phyloP scores from a whole-genome alignment of 1,140 invertebrate genomes.

The Drosophila arizonae region DNA sequence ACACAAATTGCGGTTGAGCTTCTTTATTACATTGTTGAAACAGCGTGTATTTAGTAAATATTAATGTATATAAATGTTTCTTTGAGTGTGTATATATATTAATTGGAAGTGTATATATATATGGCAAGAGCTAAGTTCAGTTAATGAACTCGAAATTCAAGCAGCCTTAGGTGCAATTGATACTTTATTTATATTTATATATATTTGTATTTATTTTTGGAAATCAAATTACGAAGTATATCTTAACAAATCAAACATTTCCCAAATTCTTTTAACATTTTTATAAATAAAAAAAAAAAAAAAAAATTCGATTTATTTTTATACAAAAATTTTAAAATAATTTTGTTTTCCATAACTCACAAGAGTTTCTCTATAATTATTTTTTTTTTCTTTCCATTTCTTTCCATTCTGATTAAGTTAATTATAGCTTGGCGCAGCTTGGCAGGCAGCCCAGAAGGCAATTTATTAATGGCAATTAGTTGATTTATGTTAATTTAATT shows the following conservation, averaged over 20 bases:
- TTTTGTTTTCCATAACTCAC: neutral
- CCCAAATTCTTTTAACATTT: neutral
- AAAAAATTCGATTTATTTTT: neutral
- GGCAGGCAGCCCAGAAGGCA: slow-evolving; percentile 35
- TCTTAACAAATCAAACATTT: neutral
- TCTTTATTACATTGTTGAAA: slow-evolving; percentile 23
- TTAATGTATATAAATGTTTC: too few relatives aligned
- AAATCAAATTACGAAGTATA: neutral
- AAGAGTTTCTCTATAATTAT: slow-evolving; percentile 4
- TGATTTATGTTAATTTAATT: slow-evolving; percentile 63
- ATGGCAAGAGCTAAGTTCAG: neutral
- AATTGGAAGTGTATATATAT: too few relatives aligned
- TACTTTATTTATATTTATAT: neutral
- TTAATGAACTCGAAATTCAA: slow-evolving; percentile 13
- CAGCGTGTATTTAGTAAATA: slow-evolving; percentile 1
- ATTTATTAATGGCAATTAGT: slow-evolving; percentile 66
- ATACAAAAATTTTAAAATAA: neutral
- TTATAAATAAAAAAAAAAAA: neutral
- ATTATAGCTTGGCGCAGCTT: slow-evolving; percentile 38
- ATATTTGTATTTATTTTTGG: neutral
- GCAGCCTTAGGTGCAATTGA: slow-evolving; percentile 4
- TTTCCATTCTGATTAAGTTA: slow-evolving; percentile 63
- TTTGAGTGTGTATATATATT: too few relatives aligned
- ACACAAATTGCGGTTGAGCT: slow-evolving; percentile 30
- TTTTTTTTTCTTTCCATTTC: neutral